A percentile compares a stretch with the other conserved stretches of the same genome.
phyloP scores from a whole-genome alignment of 2,797 vertebrate species.

The Acrossocheilus fasciatus region DNA sequence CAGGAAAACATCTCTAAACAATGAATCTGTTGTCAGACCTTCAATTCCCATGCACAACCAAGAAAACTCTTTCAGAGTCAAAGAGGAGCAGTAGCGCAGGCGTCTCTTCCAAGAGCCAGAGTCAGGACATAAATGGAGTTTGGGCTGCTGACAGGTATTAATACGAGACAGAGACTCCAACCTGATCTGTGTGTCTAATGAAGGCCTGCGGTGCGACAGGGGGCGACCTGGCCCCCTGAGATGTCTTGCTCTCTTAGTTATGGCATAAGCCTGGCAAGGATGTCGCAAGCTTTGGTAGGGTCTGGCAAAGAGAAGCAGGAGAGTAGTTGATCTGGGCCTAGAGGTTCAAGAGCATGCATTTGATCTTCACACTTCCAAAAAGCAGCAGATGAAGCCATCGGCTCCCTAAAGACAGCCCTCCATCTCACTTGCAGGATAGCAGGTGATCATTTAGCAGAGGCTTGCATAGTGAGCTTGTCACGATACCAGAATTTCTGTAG shows the following conservation, averaged over 20 bases:
- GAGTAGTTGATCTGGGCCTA: background rate
- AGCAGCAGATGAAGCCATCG: slow-evolving; percentile 57
- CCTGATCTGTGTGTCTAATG: slow-evolving; percentile 59
- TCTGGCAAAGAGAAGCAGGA: slow-evolving; percentile 7
- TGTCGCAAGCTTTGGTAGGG: background rate
- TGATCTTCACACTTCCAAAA: background rate
- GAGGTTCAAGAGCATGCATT: slow-evolving; percentile 21
- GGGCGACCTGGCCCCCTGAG: slow-evolving; percentile 10
- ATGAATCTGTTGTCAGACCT: slow-evolving; percentile 33
- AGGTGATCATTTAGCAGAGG: slow-evolving; percentile 28
- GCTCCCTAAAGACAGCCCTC: slow-evolving; percentile 59
- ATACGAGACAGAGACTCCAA: slow-evolving; percentile 51
- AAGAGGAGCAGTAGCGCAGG: background rate
- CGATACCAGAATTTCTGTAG: background rate
- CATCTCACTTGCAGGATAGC: slow-evolving; percentile 47
- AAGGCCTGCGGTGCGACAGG: slow-evolving; percentile 19
- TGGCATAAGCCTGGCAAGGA: slow-evolving; percentile 21
- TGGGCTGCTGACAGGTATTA: slow-evolving; percentile 55
- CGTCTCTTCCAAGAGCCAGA: slow-evolving; percentile 19
- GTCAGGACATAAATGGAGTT: slow-evolving; percentile 33
- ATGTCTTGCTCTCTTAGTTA: slow-evolving; percentile 32
- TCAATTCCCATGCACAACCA: background rate
- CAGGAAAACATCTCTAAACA: slow-evolving; percentile 30
- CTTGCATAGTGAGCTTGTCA: background rate
- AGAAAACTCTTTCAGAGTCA: background rate